Conservation (phyloP, 2,888 invertebrate genomes). For the Atherix ibis region DNA sequence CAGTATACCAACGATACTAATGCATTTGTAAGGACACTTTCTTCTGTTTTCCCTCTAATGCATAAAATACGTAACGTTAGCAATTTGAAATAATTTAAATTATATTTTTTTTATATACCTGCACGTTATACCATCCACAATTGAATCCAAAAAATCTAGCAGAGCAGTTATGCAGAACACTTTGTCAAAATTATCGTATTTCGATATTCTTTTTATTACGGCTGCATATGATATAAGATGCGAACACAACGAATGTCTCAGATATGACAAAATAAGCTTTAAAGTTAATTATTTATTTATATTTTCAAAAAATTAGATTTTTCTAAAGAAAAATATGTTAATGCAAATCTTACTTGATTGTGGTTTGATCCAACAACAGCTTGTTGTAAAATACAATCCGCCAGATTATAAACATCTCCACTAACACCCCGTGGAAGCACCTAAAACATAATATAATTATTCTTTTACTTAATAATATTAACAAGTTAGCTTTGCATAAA, state of each 20-base stretch:
- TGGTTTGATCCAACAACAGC: constrained; percentile 87
- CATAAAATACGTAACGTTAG: neutral
- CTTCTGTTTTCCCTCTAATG: constrained; percentile 65
- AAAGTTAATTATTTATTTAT: constrained; percentile 31
- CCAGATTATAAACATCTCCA: constrained; percentile 83
- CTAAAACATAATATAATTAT: constrained; percentile 31
- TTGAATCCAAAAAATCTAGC: constrained; percentile 67
- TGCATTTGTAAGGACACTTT: constrained; percentile 66
- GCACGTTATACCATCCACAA: constrained; percentile 41
- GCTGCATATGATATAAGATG: constrained; percentile 85
- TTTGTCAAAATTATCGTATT: constrained; percentile 75
- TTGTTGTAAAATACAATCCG: constrained; percentile 86
- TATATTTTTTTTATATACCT: constrained; percentile 17
- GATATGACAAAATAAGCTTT: constrained; percentile 76
- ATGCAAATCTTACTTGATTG: constrained; percentile 46
- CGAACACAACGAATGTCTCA: constrained; percentile 80
- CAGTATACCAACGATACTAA: constrained; percentile 69
- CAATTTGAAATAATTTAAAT: neutral
- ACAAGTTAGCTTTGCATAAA: no score
- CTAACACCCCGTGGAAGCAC: constrained; percentile 74
- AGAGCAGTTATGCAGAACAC: constrained; percentile 77
- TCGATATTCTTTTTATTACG: constrained; percentile 71
- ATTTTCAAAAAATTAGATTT: neutral
- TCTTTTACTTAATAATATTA: constrained; percentile 25
- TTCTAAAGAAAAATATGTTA: neutral